Conservation (phyloP, 2,888 invertebrate genomes). For the Dynastes grantii region DNA sequence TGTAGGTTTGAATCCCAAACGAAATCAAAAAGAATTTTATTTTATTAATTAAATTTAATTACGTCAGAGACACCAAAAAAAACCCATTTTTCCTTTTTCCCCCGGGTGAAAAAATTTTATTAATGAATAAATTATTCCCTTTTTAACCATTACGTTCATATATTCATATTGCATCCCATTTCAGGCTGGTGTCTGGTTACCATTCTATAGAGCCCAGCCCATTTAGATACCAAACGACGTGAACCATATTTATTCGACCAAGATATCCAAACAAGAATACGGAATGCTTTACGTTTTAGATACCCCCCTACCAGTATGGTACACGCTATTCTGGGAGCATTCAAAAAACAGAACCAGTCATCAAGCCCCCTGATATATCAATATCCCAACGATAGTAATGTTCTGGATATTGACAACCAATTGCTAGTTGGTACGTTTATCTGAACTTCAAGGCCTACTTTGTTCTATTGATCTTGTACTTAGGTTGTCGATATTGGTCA, state of each 20-base stretch:
- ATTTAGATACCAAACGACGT: conserved; percentile 95
- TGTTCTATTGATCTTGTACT: not conserved
- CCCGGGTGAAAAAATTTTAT: too few species aligned
- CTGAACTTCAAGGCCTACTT: not conserved
- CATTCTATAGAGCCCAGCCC: conserved; percentile 98
- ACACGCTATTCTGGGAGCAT: conserved; percentile 93
- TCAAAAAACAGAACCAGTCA: conserved; percentile 88
- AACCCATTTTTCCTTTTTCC: too few species aligned
- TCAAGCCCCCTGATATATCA: conserved; percentile 93
- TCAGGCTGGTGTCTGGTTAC: conserved; percentile 91
- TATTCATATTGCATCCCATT: conserved; percentile 36
- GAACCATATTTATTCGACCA: conserved; percentile 96
- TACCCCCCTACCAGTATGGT: conserved; percentile 93
- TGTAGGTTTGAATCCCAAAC: too few species aligned
- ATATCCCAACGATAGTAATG: conserved; percentile 86
- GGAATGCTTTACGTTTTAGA: conserved; percentile 83
- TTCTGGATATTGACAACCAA: conserved; percentile 88
- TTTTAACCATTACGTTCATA: too few species aligned
- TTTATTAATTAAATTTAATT: too few species aligned
- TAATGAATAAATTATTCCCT: too few species aligned
- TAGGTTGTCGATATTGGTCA: conserved; percentile 86
- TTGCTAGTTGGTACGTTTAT: conserved; percentile 80
- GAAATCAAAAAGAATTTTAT: too few species aligned
- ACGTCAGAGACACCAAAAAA: too few species aligned
- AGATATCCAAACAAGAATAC: conserved; percentile 79